Conservation (phyloP, 2,113 vertebrate species). For the Ivindomyrus marchei region DNA sequence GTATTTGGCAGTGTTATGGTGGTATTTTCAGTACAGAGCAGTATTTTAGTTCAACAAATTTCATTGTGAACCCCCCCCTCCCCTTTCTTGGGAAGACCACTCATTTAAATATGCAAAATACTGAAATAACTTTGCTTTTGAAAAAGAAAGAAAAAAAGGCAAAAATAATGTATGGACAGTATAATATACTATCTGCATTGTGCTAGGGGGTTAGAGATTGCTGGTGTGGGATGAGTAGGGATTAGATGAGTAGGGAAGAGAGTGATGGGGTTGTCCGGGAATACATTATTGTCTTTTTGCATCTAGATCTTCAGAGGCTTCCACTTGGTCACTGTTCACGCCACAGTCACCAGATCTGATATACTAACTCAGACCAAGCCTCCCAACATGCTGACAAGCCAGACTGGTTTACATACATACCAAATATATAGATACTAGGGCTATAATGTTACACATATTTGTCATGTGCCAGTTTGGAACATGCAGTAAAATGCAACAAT, state of each 20-base stretch:
- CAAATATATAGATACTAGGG: not conserved
- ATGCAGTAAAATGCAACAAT: not conserved
- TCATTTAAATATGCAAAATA: not conserved
- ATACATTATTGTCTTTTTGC: not conserved
- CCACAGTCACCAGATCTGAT: not conserved
- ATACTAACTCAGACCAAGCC: not conserved
- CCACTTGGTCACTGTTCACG: not conserved
- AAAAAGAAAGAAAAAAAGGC: not conserved
- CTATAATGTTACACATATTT: not conserved
- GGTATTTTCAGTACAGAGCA: no score
- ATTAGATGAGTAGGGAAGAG: not conserved
- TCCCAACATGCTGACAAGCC: not conserved
- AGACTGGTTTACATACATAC: not conserved
- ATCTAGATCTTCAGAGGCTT: not conserved
- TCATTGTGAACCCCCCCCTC: no score
- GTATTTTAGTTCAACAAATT: no score
- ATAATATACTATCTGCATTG: not conserved
- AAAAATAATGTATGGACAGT: not conserved
- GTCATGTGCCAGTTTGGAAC: not conserved
- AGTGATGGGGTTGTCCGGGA: not conserved
- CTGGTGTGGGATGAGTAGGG: not conserved
- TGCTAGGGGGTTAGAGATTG: not conserved
- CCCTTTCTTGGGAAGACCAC: no score
- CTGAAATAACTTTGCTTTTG: not conserved
- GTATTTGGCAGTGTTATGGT: no score